phyloP scores from a whole-genome alignment of 2,888 invertebrate genomes.

The Nemoura dubitans region DNA sequence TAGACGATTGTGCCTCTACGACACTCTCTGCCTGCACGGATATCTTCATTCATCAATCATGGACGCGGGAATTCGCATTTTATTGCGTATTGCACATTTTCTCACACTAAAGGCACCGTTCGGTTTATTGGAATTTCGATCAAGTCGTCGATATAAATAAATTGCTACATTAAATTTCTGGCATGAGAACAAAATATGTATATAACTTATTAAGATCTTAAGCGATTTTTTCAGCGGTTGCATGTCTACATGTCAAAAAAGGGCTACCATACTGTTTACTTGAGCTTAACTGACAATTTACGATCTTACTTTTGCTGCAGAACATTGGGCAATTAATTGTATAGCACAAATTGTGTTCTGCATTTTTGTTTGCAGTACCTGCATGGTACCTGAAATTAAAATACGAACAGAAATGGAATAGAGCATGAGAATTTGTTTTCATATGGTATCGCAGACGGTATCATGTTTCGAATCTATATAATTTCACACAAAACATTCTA shows the following conservation, averaged over 20 bases:
- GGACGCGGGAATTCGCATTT: neutral
- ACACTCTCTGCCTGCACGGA: too few species aligned
- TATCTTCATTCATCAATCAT: neutral
- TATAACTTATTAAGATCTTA: neutral
- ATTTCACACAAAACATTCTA: neutral
- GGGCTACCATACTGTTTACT: neutral
- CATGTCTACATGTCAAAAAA: neutral
- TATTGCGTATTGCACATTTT: neutral
- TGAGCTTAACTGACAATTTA: neutral
- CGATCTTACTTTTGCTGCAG: too few species aligned
- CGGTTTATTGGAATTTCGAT: neutral
- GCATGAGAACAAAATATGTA: neutral
- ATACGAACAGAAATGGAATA: neutral
- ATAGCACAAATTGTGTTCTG: too few species aligned
- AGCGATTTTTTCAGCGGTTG: neutral
- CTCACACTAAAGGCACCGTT: neutral
- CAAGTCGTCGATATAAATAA: neutral
- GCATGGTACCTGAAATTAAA: too few species aligned
- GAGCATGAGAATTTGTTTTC: neutral
- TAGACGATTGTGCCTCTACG: too few species aligned
- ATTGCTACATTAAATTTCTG: neutral
- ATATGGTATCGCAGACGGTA: neutral
- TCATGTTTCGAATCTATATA: neutral
- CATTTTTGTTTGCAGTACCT: too few species aligned
- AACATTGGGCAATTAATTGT: too few species aligned